Base-by-base conservation (phyloP, 2,888 invertebrate genomes). In the Hedychridium roseum region DNA sequence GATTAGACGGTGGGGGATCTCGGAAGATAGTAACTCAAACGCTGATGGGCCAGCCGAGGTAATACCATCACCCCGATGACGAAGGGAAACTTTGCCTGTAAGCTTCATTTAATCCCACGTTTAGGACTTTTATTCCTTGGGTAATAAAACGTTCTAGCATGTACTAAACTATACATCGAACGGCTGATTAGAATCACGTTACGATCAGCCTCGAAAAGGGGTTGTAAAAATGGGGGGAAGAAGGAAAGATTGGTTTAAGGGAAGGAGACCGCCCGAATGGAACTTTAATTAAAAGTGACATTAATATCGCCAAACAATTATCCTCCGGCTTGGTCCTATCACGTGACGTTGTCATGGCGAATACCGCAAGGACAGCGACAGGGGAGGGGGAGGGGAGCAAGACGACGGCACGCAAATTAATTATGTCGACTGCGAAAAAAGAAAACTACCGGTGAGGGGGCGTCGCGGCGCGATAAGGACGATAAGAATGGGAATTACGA, bases 271-370 rank as follows among this genome's bases (percentile, higher is more conserved):
- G 15, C 46, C 40, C 41, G 32, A 55, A 54, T 43, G 45, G 40
- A 47, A 60, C 50, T 69, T 71, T 68, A 66, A 71, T 71, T 71
- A 68, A 70, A 71, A 68, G 51, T 60, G 56, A 63, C 64, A 64
- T 67, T 68, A 68, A 70, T 66, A 66, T 62, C 56, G 43, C 37
- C 18, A 53, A 51, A 64, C 66, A 68, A 71, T 67, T 66, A 61
- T 54, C 49, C 51, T 20, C 34, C 38, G 46, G 39, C 39, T 40
- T 44, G 40, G 38, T 32, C 11, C 41, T 26, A 48, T 43, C 54
- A 50, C 41, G 38, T 30, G 38, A 41, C 37, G 16, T 43, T 35
- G 44, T 27, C 21, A 27, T 23, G 40, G 37, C 20, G 36, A 42
- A 58, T 51, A 34, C 43, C 48, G 40, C 54, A 56, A 54, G 39